Evolutionary conservation across 2,113 vertebrate genomes (phyloP).

Genomic region (Zosterops hypoxanthus): DNA sequence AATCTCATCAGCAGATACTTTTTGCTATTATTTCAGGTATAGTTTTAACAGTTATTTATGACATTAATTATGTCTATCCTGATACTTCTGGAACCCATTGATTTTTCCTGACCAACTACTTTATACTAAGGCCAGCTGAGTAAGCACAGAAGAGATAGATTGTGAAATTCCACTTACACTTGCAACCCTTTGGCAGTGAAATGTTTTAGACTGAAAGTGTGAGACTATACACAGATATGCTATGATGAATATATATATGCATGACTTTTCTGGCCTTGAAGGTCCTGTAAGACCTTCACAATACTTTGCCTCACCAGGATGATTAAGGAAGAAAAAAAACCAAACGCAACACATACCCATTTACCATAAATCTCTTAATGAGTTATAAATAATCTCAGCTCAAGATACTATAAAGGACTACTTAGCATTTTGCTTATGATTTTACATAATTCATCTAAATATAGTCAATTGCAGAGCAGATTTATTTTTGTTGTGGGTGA

Average conservation of each 20-base stretch:
- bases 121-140: background rate
- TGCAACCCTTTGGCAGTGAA: background rate
- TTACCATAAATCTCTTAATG: slow-evolving; percentile 47
- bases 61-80: background rate
- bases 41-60: background rate
- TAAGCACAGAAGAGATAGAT: background rate
- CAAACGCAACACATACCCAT: background rate
- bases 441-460: slow-evolving; percentile 67
- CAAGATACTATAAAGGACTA: slow-evolving; percentile 37
- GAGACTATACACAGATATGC: background rate
- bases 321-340: background rate
- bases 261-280: slow-evolving; percentile 21
- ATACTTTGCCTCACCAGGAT: background rate
- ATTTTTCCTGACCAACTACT: background rate
- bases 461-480: slow-evolving; percentile 55
- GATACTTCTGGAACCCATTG: background rate
- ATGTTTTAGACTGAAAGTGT: background rate
- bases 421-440: slow-evolving; percentile 63
- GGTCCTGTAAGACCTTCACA: background rate
- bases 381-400: slow-evolving; percentile 65
- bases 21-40: background rate
- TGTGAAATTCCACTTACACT: background rate
- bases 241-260: background rate
- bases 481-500: slow-evolving; percentile 63
- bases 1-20: background rate